Evolutionary conservation across 2,888 invertebrate species (phyloP).

Genomic region (Drosophila helvetica): DNA sequence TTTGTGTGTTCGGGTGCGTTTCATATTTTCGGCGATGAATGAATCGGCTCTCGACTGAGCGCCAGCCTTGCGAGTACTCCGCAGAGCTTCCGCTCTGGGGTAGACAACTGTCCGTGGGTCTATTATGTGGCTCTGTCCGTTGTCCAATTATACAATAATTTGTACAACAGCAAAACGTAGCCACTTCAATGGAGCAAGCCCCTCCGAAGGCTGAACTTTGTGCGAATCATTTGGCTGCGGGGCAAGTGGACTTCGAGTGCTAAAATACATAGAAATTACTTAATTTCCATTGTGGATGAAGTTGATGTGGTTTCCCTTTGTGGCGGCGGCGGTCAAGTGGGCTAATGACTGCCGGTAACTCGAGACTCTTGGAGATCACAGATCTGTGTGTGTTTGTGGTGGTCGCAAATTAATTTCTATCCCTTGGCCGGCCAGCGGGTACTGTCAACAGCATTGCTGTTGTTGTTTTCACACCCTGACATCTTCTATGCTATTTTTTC

Average conservation of each 20-base stretch:
- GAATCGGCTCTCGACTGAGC: conserved; percentile 53
- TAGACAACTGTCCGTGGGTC: conserved; percentile 44
- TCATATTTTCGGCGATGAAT: conserved; percentile 53
- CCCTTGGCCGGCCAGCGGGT: conserved; percentile 16
- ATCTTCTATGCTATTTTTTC: conserved; percentile 41
- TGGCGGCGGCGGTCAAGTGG: conserved; percentile 65
- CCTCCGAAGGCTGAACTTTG: conserved; percentile 46
- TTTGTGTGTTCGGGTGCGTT: conserved; percentile 1
- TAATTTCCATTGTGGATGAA: conserved; percentile 44
- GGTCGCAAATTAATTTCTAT: conserved; percentile 25
- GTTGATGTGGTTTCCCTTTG: conserved; percentile 37
- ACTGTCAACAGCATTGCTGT: conserved; percentile 52
- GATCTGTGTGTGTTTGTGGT: conserved; percentile 10
- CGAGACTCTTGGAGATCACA: conserved; percentile 27
- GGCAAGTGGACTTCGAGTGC: conserved; percentile 52
- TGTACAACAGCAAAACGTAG: conserved; percentile 43
- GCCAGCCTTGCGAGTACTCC: conserved; percentile 33
- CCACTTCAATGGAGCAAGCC: conserved; percentile 41
- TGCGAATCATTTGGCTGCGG: conserved; percentile 60
- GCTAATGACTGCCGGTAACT: conserved; percentile 49
- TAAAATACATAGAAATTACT: conserved; percentile 53
- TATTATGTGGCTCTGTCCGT: conserved; percentile 46
- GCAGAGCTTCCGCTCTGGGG: conserved; percentile 58
- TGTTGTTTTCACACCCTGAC: conserved; percentile 4
- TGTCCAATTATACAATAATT: conserved; percentile 73